A percentile compares a stretch with the other conserved stretches of the same genome.
Evolutionary conservation across 2,113 vertebrate genomes (phyloP).

Genomic region (Brevimyrus niger): DNA sequence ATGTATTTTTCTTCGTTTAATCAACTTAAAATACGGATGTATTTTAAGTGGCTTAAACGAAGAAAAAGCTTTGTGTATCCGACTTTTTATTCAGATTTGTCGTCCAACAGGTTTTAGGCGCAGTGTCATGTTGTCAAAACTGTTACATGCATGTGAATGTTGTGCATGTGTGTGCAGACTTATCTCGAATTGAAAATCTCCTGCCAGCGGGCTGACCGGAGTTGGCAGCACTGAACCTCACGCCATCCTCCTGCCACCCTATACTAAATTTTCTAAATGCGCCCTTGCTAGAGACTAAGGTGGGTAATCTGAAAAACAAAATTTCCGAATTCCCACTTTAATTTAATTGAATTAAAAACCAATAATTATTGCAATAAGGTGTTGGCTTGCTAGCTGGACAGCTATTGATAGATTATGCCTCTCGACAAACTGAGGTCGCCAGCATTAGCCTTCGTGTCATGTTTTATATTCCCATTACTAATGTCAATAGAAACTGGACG

Average conservation of each 20-base stretch:
- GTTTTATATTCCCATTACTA: not conserved
- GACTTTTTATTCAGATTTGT: no score
- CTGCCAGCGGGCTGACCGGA: not conserved
- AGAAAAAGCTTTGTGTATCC: no score
- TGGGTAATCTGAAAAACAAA: not conserved
- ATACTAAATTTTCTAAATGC: not conserved
- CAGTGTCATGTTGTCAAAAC: no score
- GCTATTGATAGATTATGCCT: not conserved
- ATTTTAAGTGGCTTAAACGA: not conserved
- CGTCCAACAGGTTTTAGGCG: no score
- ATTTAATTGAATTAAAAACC: not conserved
- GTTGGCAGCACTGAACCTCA: not conserved
- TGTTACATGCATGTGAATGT: no score
- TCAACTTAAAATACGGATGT: no score
- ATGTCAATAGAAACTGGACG: not conserved
- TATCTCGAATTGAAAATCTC: no score
- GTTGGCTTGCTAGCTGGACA: not conserved
- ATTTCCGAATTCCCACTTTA: not conserved
- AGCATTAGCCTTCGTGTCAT: not conserved
- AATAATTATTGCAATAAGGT: not conserved
- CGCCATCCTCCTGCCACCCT: not conserved
- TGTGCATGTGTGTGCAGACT: no score
- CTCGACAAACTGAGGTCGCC: not conserved
- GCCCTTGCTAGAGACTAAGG: not conserved
- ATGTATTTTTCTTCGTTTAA: no score